Base-by-base conservation (phyloP, 2,797 vertebrate genomes). In the Otolemur crassicaudatus region DNA sequence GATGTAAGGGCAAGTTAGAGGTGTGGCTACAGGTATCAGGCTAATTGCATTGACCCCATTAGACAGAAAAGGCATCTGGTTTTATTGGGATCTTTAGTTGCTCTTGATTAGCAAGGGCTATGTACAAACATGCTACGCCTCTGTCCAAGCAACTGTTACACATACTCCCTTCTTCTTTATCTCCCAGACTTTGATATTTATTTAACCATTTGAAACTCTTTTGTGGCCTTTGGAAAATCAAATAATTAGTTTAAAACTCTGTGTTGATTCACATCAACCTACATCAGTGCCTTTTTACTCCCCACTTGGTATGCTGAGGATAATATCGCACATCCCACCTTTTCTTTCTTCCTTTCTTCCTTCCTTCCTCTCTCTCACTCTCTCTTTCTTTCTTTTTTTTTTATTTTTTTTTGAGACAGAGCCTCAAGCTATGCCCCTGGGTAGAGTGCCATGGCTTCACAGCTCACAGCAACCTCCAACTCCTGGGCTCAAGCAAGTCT, bases 11-110 rank as follows among this genome's bases (percentile, higher is more conserved):
- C 82, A 89, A 95, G 9, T 56, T 61, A 75, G 25, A 46, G 20
- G 22, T 90, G 73, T 95, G 22, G 49, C 61, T 96, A 75, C 53
- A 67, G 70, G 79, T 94, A 83, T 53, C 79, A 92, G 79, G 69
- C 22, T 97, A 95, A 94, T 91, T 79, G 69, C 60, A 53, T 70
- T 96, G 92, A 92, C 63, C 60, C n/a, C 69, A 88, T 88, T 94
- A 94, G 34, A 25, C 29, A 87, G 76, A 86, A 94, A 97, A 93
- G 81, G 37, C 67, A 77, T 85, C 46, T 90, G 12, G 13, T 19
- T 82, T 94, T 82, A 80, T 60, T 89, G 85, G 56, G 31, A 7
- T 97, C 20, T 93, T 94, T 56, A n/a, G n/a, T 75, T 96, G 60
- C 11, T 93, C 46, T 84, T 89, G n/a, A 60, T 84, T 88, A 94